Conservation (phyloP, 2,888 invertebrate genomes). For the Tiliacea citrago region DNA sequence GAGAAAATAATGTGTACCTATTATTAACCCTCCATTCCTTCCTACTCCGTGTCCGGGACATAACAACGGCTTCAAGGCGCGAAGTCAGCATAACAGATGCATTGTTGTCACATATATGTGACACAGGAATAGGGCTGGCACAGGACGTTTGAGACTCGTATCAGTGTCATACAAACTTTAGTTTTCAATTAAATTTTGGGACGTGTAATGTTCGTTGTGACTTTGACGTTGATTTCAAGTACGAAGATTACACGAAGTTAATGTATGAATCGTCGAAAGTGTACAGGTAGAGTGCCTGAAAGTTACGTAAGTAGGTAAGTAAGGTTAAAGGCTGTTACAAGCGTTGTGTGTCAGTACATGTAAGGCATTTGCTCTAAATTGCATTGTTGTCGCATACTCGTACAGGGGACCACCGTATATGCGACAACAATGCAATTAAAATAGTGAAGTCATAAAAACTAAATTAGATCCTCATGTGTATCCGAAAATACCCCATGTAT, state of each 20-base stretch:
- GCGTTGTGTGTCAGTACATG: conserved; percentile 12
- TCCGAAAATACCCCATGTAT: no score
- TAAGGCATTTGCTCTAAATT: conserved; percentile 33
- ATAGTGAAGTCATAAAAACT: no score
- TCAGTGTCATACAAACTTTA: conserved; percentile 43
- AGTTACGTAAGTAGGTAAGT: neutral
- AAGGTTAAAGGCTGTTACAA: neutral
- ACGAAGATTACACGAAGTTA: conserved; percentile 2
- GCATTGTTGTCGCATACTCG: conserved; percentile 31
- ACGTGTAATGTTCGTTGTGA: conserved; percentile 19
- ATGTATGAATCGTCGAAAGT: neutral
- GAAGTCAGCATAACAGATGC: conserved; percentile 68
- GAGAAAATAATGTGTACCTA: neutral
- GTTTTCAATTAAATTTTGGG: conserved; percentile 50
- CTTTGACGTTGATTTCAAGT: conserved; percentile 22
- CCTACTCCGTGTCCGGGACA: conserved; percentile 35
- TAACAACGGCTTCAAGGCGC: conserved; percentile 52
- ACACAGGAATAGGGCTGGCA: conserved; percentile 65
- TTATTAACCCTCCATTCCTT: conserved; percentile 31
- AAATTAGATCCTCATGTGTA: no score
- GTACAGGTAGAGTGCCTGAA: neutral
- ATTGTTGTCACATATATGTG: conserved; percentile 81
- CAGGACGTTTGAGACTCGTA: conserved; percentile 28
- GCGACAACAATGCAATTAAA: no score
- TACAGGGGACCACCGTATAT: no score